Conservation (phyloP, 2,888 invertebrate genomes). For the Platerodrilus igneus region DNA sequence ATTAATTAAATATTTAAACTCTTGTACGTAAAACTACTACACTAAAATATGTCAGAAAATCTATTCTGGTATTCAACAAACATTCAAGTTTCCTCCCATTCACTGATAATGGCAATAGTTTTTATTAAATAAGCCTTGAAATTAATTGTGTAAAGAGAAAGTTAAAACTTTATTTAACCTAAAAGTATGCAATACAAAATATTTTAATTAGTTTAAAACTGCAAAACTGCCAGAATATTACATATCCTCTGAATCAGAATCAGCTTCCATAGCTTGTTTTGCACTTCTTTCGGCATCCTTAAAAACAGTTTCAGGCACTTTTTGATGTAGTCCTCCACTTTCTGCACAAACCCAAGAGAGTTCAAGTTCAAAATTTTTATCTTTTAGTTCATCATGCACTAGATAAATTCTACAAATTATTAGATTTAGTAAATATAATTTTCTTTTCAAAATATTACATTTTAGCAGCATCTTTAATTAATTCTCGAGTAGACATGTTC, state of each 20-base stretch:
- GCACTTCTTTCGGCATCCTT: slow-evolving; percentile 84
- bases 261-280: slow-evolving; percentile 82
- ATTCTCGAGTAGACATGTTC: slow-evolving; percentile 76
- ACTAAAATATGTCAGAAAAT: too few species aligned
- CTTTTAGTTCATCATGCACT: slow-evolving; percentile 91
- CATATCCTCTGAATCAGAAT: slow-evolving; percentile 78
- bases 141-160: too few species aligned
- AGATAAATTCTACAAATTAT: slow-evolving; percentile 67
- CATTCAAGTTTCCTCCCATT: too few species aligned
- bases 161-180: too few species aligned
- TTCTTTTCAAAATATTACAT: slow-evolving; percentile 55
- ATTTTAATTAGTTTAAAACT: slow-evolving; percentile 14
- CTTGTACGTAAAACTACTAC: too few species aligned
- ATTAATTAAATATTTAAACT: too few species aligned
- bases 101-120: too few species aligned
- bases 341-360: slow-evolving; percentile 89
- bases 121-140: too few species aligned
- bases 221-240: slow-evolving; percentile 42
- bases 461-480: slow-evolving; percentile 92
- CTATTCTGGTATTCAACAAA: too few species aligned
- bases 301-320: slow-evolving; percentile 72
- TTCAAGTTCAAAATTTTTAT: slow-evolving; percentile 92
- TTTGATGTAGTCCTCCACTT: slow-evolving; percentile 72
- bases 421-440: slow-evolving; percentile 9
- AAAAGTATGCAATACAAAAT: slow-evolving; percentile 15